A percentile compares a stretch with the other conserved stretches of the same genome.
Conservation (phyloP, 2,888 invertebrate genomes). For the Allacma fusca region DNA sequence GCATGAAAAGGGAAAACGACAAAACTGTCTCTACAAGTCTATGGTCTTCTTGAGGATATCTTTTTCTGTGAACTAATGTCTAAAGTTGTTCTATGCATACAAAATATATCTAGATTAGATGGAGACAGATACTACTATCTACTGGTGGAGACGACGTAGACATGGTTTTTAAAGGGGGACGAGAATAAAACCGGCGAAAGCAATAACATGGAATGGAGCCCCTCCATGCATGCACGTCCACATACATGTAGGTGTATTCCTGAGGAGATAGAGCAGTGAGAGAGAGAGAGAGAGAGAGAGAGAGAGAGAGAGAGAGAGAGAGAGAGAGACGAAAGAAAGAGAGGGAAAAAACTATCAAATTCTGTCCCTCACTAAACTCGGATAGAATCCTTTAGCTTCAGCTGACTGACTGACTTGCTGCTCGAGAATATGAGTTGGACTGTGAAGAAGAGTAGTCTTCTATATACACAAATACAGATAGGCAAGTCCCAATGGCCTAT, state of each 20-base stretch:
- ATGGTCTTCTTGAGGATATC: slow-evolving; percentile 13
- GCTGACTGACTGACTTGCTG: slow-evolving; percentile 12
- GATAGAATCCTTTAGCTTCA: slow-evolving; percentile 16
- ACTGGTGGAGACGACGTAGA: not conserved
- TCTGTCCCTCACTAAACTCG: slow-evolving; percentile 14
- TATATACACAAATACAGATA: not conserved
- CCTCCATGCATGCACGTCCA: not conserved
- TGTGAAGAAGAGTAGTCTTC: not conserved
- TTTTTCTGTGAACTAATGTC: slow-evolving; percentile 35
- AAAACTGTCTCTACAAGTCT: slow-evolving; percentile 13
- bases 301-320: not conserved
- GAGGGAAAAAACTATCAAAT: slow-evolving; percentile 29
- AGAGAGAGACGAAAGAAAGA: slow-evolving; percentile 17
- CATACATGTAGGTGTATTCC: not conserved
- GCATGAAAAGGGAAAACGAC: slow-evolving; percentile 19
- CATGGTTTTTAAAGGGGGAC: slow-evolving; percentile 7
- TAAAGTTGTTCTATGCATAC: slow-evolving; percentile 42
- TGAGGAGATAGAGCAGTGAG: not conserved
- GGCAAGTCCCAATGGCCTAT: slow-evolving; percentile 46
- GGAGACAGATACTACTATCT: slow-evolving; percentile 10
- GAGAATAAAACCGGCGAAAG: slow-evolving; percentile 36
- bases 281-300: not conserved
- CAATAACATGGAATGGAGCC: slow-evolving; percentile 47
- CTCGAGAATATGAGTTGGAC: not conserved
- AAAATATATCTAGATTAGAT: slow-evolving; percentile 39